phyloP scores from a whole-genome alignment of 1,140 invertebrate species.

The Mycetomoellerius zeteki region DNA sequence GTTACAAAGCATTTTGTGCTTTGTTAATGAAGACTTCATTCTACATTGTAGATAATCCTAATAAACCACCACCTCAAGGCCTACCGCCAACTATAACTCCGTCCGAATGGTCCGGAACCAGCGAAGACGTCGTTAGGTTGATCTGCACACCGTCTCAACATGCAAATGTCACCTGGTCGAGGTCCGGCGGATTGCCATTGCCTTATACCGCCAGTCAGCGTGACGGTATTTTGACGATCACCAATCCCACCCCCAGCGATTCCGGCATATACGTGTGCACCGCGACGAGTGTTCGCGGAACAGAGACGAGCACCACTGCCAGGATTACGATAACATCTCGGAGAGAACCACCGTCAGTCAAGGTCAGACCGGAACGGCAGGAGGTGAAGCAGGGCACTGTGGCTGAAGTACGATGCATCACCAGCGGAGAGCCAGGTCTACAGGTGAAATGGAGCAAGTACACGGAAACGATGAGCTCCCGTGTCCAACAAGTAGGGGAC shows the following conservation, averaged over 20 bases:
- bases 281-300: conserved; percentile 85
- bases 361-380: conserved; percentile 89
- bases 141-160: conserved; percentile 86
- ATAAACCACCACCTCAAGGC: conserved; percentile 43
- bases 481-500: conserved; percentile 90
- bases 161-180: conserved; percentile 87
- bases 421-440: conserved; percentile 90
- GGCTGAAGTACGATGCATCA: conserved; percentile 92
- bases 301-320: conserved; percentile 76
- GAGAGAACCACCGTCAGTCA: conserved; percentile 87
- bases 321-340: conserved; percentile 77
- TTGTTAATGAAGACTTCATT: background rate
- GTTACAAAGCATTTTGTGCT: no score
- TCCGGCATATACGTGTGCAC: conserved; percentile 95
- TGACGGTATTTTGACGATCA: conserved; percentile 92
- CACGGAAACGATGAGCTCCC: conserved; percentile 88
- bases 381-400: conserved; percentile 92
- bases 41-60: conserved; percentile 71
- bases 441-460: conserved; percentile 94
- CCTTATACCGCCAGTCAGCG: conserved; percentile 87
- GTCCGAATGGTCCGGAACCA: conserved; percentile 86
- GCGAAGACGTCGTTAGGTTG: conserved; percentile 88
- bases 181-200: conserved; percentile 87
- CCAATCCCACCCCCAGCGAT: conserved; percentile 89
- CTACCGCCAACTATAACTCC: conserved; percentile 87